Conservation (phyloP, 37 sponge, comb jelly and placozoan genomes). For the Mnemiopsis leidyi region DNA sequence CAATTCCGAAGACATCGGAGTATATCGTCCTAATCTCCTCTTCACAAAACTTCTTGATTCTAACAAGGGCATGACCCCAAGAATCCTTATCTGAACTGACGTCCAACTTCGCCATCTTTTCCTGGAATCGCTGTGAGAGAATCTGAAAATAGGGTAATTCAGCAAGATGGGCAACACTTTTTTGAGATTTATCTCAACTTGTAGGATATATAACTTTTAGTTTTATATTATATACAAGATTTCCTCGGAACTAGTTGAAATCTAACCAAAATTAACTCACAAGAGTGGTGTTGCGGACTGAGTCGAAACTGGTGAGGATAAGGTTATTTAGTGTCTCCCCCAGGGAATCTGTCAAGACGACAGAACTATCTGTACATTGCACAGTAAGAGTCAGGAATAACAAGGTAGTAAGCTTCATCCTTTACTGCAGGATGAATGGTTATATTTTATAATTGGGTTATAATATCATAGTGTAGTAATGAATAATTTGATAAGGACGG, state of each 20-base stretch:
- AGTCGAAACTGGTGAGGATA: background rate
- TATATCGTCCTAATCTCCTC: constrained; percentile 17
- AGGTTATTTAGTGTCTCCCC: background rate
- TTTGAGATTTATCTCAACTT: too few relatives aligned
- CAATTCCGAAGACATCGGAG: constrained; percentile 23
- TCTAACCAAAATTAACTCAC: too few relatives aligned
- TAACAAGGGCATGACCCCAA: background rate
- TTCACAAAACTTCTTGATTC: background rate
- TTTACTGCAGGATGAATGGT: too few relatives aligned
- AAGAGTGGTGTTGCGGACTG: background rate
- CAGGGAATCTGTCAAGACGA: background rate
- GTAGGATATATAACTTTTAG: too few relatives aligned
- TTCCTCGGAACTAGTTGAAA: too few relatives aligned
- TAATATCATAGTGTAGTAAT: too few relatives aligned
- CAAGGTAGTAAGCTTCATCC: background rate
- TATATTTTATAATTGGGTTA: too few relatives aligned
- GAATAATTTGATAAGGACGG: too few relatives aligned
- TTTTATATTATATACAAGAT: too few relatives aligned
- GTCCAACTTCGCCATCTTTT: constrained; percentile 25
- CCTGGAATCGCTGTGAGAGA: background rate
- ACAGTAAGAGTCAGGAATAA: background rate
- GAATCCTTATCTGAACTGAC: background rate
- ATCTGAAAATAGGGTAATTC: constrained; percentile 4
- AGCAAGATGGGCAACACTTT: too few relatives aligned
- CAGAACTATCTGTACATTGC: background rate